A percentile compares a stretch with the other conserved stretches of the same genome.
These are phyloP conservation scores for Sebastiscus albofasciatus DNA, from an alignment of 2,797 vertebrate genomes.

Conservation along the genomic window DNA sequence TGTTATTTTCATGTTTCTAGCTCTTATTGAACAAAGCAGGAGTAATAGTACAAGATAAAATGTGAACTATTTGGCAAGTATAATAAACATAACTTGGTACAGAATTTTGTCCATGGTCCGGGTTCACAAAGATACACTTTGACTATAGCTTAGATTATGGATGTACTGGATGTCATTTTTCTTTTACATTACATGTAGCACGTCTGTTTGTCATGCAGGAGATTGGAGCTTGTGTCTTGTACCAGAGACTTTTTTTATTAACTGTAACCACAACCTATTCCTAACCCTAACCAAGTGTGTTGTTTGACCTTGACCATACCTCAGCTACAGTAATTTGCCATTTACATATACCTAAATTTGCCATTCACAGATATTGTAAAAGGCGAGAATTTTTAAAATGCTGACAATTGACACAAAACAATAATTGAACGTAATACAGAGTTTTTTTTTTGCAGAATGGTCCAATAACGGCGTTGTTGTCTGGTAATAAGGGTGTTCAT, in stretches of 20 bases:
- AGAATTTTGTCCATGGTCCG: not conserved
- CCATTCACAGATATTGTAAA: not conserved
- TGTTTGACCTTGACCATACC: not conserved
- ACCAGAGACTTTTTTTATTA: not conserved
- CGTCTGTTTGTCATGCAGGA: not conserved
- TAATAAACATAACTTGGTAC: not conserved
- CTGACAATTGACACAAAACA: too few relatives aligned
- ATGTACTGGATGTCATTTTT: not conserved
- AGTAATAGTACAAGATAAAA: not conserved
- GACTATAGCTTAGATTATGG: not conserved
- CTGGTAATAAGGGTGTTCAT: not conserved
- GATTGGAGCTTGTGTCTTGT: not conserved
- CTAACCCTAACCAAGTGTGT: not conserved
- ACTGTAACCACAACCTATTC: not conserved
- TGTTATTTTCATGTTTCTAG: not conserved
- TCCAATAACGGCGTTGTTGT: too few relatives aligned
- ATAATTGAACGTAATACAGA: not conserved
- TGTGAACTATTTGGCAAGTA: not conserved
- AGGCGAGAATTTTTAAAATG: not conserved
- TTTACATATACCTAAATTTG: not conserved
- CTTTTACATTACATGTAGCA: not conserved
- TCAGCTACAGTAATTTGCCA: not conserved
- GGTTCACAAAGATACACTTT: not conserved
- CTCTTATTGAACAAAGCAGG: not conserved
- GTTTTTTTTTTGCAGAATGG: not conserved